Evolutionary conservation across 2,113 vertebrate species (phyloP).

Genomic region (Sapayoa aenigma): DNA sequence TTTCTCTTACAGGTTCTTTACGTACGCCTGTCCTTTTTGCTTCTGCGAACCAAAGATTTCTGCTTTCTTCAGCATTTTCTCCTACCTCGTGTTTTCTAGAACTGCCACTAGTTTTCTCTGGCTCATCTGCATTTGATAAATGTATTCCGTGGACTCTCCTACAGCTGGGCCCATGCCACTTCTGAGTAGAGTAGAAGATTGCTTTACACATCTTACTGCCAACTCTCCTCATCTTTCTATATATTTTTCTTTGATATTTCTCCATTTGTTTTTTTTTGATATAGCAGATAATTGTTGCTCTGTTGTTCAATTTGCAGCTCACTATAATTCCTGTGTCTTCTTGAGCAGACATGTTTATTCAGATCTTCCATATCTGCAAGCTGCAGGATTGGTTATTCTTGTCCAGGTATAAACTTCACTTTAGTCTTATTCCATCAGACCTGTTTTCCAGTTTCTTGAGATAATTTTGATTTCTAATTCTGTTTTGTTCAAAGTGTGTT

Average conservation of each 20-base stretch:
- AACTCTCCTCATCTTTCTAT: neutral
- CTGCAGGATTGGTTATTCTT: neutral
- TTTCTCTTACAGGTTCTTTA: neutral
- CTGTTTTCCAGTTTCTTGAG: neutral
- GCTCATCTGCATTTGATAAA: neutral
- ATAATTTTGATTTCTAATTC: neutral
- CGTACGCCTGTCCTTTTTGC: neutral
- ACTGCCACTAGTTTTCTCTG: neutral
- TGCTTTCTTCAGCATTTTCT: neutral
- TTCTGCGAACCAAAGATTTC: neutral
- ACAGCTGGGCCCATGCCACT: neutral
- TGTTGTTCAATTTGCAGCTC: neutral
- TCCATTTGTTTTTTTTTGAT: neutral
- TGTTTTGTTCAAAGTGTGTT: fast-evolving
- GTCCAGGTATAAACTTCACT: neutral
- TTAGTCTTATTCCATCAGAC: neutral
- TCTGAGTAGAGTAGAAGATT: neutral
- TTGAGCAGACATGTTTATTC: neutral
- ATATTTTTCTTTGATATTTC: neutral
- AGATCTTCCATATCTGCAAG: neutral
- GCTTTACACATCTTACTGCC: neutral
- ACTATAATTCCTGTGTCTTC: neutral
- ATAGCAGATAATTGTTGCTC: neutral
- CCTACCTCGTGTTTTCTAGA: neutral
- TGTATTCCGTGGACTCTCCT: neutral